Conservation (phyloP, 1,140 invertebrate genomes). For the Reticulitermes speratus region DNA sequence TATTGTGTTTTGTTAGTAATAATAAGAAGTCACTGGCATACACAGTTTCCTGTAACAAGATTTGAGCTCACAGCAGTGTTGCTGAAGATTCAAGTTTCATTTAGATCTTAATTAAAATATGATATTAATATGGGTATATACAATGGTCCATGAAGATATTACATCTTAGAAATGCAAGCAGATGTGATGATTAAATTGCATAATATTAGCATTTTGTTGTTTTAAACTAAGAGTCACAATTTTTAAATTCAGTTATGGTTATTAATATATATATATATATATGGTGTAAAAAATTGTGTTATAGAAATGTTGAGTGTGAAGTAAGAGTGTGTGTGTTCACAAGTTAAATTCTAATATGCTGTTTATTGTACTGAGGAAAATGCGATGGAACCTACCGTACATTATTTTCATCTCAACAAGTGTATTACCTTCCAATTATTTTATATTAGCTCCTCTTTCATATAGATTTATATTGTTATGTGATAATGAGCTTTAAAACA, state of each 20-base stretch:
- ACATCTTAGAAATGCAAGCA: background rate
- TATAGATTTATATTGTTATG: background rate
- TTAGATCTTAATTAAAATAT: background rate
- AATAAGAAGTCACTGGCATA: background rate
- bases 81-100: background rate
- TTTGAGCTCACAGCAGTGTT: too few species aligned
- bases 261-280: background rate
- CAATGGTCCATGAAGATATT: too few species aligned
- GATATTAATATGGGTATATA: background rate
- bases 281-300: background rate
- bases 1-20: background rate
- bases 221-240: background rate
- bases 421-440: background rate
- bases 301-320: background rate
- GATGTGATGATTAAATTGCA: background rate
- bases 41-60: too few species aligned
- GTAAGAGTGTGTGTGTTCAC: background rate
- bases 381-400: background rate
- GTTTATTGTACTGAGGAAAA: background rate
- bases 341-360: background rate
- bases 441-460: background rate
- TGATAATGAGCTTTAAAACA: background rate
- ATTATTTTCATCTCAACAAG: background rate
- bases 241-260: background rate
- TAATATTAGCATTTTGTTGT: background rate